A percentile compares a stretch with the other conserved stretches of the same genome.
These are phyloP conservation scores for Phoeniculus purpureus DNA, from an alignment of 2,797 vertebrate genomes.

Conservation along the genomic window DNA sequence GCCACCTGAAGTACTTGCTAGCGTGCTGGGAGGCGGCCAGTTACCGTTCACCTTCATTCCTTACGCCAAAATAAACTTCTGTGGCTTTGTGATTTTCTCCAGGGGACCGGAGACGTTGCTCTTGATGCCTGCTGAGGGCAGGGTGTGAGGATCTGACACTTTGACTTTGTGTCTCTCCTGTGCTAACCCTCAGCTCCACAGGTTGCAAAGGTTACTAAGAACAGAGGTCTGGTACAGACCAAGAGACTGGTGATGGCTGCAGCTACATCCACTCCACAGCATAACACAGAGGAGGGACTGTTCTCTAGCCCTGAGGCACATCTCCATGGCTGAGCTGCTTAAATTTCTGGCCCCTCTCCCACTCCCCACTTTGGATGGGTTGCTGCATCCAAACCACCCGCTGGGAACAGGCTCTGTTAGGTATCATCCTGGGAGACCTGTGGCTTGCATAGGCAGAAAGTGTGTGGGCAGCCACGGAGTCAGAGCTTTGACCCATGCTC, in stretches of 20 bases:
- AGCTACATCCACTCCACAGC: neutral
- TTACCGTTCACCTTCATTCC: neutral
- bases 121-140: no score
- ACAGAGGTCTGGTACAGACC: neutral
- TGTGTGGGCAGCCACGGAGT: neutral
- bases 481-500: fast-evolving
- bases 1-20: neutral
- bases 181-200: neutral
- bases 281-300: neutral
- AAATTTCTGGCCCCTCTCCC: neutral
- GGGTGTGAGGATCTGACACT: neutral
- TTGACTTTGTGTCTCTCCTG: neutral
- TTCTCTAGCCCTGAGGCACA: neutral
- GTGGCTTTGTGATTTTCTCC: neutral
- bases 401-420: neutral
- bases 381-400: neutral
- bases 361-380: neutral
- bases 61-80: neutral
- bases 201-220: no score
- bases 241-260: neutral
- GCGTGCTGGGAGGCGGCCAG: neutral
- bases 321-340: neutral
- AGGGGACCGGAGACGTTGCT: neutral
- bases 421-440: neutral
- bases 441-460: neutral